Percentiles rank a stretch among this genome's conserved stretches.
Conservation (phyloP, 2,113 vertebrate species). For the Clarias macrocephalus region DNA sequence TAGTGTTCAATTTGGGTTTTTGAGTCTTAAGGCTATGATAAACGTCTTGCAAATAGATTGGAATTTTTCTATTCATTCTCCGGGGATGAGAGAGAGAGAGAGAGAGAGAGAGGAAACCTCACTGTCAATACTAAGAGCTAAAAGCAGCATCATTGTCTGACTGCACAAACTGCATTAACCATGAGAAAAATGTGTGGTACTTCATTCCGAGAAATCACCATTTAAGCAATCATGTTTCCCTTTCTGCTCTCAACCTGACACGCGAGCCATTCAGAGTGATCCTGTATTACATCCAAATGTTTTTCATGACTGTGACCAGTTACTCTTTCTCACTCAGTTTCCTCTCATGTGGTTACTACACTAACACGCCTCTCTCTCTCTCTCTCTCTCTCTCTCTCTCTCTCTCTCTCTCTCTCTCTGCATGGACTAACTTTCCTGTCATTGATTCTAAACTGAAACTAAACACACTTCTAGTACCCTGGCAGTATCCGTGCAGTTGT, state of each 20-base stretch:
- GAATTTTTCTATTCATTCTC: not conserved
- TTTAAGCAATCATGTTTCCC: constrained; percentile 8
- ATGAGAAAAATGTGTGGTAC: constrained; percentile 54
- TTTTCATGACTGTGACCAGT: not conserved
- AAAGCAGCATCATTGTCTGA: constrained; percentile 40
- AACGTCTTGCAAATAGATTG: not conserved
- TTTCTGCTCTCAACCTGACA: not conserved
- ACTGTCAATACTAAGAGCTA: constrained; percentile 24
- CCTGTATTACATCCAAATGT: not conserved
- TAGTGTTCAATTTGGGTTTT: not conserved
- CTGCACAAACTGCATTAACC: constrained; percentile 50
- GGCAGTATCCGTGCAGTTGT: not conserved
- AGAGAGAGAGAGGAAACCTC: not conserved
- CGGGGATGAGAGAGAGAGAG: not conserved
- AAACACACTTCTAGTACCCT: not conserved
- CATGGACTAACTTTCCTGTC: not conserved
- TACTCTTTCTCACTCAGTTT: not conserved
- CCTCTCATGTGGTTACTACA: not conserved
- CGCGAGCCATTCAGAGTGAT: constrained; percentile 7
- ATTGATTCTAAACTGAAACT: not conserved
- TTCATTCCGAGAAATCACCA: constrained; percentile 54
- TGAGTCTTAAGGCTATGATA: not conserved
- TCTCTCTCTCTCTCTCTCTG: too few species aligned
- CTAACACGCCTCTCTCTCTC: not conserved
- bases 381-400: too few species aligned